Evolutionary conservation across 1,140 invertebrate species (phyloP).

Genomic region (Ylistrum balloti): DNA sequence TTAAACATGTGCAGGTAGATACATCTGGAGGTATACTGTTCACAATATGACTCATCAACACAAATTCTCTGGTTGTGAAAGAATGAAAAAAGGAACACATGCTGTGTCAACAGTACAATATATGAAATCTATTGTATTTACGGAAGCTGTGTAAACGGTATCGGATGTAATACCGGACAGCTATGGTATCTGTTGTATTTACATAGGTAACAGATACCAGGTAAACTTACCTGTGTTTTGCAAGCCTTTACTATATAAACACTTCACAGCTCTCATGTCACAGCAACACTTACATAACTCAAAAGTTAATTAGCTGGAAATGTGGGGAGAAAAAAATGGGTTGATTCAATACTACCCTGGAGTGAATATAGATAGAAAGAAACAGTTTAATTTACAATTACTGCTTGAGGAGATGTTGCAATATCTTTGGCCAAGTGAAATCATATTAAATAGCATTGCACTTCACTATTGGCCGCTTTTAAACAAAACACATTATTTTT

Average conservation of each 20-base stretch:
- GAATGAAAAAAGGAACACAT: neutral
- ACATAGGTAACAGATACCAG: neutral
- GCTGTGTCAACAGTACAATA: neutral
- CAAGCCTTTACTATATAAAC: too few species aligned
- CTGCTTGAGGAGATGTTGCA: neutral
- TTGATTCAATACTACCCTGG: neutral
- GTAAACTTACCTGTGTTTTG: neutral
- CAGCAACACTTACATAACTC: neutral
- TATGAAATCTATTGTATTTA: neutral
- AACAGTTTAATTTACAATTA: slow-evolving; percentile 3
- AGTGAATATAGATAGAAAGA: neutral
- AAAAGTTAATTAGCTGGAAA: neutral
- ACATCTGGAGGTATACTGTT: neutral
- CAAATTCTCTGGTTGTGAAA: neutral
- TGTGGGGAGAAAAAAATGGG: neutral
- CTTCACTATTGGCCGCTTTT: too few species aligned
- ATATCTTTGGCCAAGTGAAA: neutral
- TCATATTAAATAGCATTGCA: too few species aligned
- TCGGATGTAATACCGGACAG: neutral
- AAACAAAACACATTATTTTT: too few species aligned
- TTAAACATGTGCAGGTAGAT: neutral
- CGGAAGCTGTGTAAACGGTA: neutral
- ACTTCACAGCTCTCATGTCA: neutral
- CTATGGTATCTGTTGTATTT: neutral
- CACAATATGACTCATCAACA: neutral